phyloP scores from a whole-genome alignment of 1,140 invertebrate species.

The Brachystomella parvula region DNA sequence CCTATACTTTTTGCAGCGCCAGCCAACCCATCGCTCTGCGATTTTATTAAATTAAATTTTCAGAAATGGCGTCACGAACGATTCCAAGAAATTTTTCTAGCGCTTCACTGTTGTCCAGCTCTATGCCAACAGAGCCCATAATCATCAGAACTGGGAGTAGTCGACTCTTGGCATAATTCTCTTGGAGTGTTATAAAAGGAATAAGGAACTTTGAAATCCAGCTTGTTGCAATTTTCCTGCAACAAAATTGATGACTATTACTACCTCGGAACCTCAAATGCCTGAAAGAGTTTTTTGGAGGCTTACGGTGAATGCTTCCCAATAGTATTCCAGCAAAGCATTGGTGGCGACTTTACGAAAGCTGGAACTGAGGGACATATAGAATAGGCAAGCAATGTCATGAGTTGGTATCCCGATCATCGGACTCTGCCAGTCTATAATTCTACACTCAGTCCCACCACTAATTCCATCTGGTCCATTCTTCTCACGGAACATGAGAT shows the following conservation, averaged over 20 bases:
- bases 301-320: conserved; percentile 48
- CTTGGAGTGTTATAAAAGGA: conserved; percentile 10
- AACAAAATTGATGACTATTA: conserved; percentile 5
- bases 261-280: not conserved
- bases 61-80: conserved; percentile 16
- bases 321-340: conserved; percentile 60
- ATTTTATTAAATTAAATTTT: conserved; percentile 10
- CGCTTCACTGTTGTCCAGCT: conserved; percentile 7
- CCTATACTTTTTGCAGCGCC: not conserved
- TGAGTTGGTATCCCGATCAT: conserved; percentile 64
- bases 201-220: conserved; percentile 43
- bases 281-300: not conserved
- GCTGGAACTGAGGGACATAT: conserved; percentile 63
- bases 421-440: conserved; percentile 78
- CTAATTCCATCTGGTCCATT: conserved; percentile 42
- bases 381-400: conserved; percentile 63
- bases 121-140: conserved; percentile 62
- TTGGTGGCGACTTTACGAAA: conserved; percentile 53
- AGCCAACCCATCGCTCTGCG: not conserved
- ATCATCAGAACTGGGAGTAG: conserved; percentile 63
- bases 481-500: conserved; percentile 54
- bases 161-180: conserved; percentile 61
- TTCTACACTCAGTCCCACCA: conserved; percentile 51
- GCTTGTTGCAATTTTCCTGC: conserved; percentile 15
- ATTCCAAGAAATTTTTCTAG: conserved; percentile 18